Percentiles rank a stretch among this genome's conserved stretches.
phyloP scores from a whole-genome alignment of 2,888 invertebrate genomes.

The Bellardia bayeri region DNA sequence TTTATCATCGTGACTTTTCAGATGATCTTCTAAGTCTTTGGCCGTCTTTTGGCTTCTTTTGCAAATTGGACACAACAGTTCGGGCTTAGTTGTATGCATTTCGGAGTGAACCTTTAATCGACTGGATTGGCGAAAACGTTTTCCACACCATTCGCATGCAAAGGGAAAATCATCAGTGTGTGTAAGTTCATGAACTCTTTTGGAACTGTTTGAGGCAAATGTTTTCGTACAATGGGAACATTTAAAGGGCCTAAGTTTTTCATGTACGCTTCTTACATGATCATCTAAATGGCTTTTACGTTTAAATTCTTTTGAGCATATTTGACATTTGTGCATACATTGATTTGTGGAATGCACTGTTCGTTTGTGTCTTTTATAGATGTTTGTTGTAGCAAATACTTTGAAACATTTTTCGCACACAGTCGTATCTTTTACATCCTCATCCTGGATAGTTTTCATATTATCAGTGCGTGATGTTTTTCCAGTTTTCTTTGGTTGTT shows the following conservation, averaged over 20 bases:
- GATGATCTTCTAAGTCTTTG: constrained; percentile 59
- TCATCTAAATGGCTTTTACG: constrained; percentile 62
- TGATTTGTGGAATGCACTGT: constrained; percentile 42
- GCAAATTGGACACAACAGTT: constrained; percentile 69
- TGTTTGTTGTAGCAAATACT: constrained; percentile 19
- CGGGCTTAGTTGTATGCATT: constrained; percentile 63
- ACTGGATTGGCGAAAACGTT: constrained; percentile 59
- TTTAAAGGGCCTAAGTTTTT: constrained; percentile 67
- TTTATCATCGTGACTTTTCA: constrained; percentile 59
- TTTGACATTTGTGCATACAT: constrained; percentile 30
- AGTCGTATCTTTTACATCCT: not conserved
- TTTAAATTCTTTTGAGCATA: constrained; percentile 66
- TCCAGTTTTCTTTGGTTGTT: not conserved
- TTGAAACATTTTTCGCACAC: constrained; percentile 53
- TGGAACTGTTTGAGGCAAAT: constrained; percentile 58
- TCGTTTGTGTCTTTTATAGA: constrained; percentile 48
- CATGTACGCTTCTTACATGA: constrained; percentile 66
- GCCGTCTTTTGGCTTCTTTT: constrained; percentile 62
- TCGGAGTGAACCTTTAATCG: constrained; percentile 65
- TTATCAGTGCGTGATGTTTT: not conserved
- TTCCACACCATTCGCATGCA: constrained; percentile 60
- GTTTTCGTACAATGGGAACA: constrained; percentile 62
- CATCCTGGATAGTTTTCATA: not conserved
- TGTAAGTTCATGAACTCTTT: constrained; percentile 64
- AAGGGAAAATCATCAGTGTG: constrained; percentile 67